Base-by-base conservation (phyloP, 2,113 vertebrate species). In the Catharus bicknelli region DNA sequence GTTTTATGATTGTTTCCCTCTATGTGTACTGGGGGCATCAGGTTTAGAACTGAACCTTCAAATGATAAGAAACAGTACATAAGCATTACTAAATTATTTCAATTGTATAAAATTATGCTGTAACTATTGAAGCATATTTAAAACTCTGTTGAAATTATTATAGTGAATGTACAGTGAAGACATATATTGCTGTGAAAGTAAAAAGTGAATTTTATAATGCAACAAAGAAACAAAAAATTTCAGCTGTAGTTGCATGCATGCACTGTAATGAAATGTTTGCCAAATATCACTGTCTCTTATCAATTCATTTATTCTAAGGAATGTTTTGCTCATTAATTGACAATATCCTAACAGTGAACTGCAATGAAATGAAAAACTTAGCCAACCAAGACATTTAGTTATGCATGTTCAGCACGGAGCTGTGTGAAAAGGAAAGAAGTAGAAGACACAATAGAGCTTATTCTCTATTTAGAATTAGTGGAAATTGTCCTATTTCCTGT, bases 241-340 rank as follows among this genome's bases (percentile, higher is more conserved):
- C 34, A 17, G 67, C 64, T 90, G 29, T 53, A 59, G 50, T 73
- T 95, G 42, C 72, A 76, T 50, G 72, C 63, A 11, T 34, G 34
- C 64, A 38, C 15, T 47, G 4, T 74, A 94, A 94, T 94, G 91
- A 94, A 95, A 68, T 82, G 45, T 85, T 91, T 87, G 69, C 80
- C 54, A 47, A 93, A 95, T 95, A 82, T 90, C 83, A 76, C 61
- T 74, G 43, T 62, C 74, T 90, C 74, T 85, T 94, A 90, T 73
- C 70, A 94, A 67, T 93, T 95, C 45, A 62, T 92, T 96, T 94
- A 76, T 90, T 68, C 75, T 51, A 25, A 17, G 72, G 59, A 95
- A 69, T 5, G 5, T 94, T 94, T 90, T 96, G 85, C 66, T 47
- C 40, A 72, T 87, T 79, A 95, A 90, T 95, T 95, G 91, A 69